Conservation (phyloP, 2,888 invertebrate genomes). For the Matsumyia berberina region DNA sequence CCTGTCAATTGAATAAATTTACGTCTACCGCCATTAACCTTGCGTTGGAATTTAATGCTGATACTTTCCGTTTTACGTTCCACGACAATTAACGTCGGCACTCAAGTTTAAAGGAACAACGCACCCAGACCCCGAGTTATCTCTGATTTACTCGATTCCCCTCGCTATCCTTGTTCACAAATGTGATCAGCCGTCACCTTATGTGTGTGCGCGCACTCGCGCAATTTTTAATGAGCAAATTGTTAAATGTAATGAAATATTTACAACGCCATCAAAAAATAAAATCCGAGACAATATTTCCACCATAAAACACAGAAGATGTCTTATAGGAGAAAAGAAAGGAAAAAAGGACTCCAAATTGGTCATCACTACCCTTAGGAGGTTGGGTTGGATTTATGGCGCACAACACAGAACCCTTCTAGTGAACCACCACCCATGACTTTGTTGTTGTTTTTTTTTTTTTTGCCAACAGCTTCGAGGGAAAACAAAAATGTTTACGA, state of each 20-base stretch:
- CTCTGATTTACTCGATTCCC: conserved; percentile 54
- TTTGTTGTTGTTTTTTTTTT: conserved; percentile 32
- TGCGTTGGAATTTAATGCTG: conserved; percentile 7
- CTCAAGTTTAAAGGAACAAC: conserved; percentile 3
- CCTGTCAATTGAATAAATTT: conserved; percentile 63
- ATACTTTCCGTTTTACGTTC: conserved; percentile 7
- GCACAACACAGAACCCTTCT: conserved; percentile 9
- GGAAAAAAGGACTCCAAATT: conserved; percentile 24
- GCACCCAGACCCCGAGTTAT: conserved; percentile 13
- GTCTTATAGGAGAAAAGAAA: not conserved
- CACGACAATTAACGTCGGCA: conserved; percentile 32
- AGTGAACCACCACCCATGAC: not conserved
- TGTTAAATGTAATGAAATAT: conserved; percentile 70
- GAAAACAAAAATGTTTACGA: conserved; percentile 30
- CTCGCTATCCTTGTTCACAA: conserved; percentile 11
- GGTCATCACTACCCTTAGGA: conserved; percentile 27
- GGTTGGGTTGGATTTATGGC: conserved; percentile 15
- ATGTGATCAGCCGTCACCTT: conserved; percentile 28
- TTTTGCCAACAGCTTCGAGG: conserved; percentile 15
- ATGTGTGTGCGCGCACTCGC: conserved; percentile 7
- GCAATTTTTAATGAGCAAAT: conserved; percentile 67
- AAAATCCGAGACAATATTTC: conserved; percentile 40
- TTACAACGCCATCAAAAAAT: conserved; percentile 41
- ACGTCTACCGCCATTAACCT: conserved; percentile 54
- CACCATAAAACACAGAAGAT: conserved; percentile 51